These are phyloP conservation scores for Chesias legatella DNA, from an alignment of 2,888 invertebrate species.

Conservation along the genomic window DNA sequence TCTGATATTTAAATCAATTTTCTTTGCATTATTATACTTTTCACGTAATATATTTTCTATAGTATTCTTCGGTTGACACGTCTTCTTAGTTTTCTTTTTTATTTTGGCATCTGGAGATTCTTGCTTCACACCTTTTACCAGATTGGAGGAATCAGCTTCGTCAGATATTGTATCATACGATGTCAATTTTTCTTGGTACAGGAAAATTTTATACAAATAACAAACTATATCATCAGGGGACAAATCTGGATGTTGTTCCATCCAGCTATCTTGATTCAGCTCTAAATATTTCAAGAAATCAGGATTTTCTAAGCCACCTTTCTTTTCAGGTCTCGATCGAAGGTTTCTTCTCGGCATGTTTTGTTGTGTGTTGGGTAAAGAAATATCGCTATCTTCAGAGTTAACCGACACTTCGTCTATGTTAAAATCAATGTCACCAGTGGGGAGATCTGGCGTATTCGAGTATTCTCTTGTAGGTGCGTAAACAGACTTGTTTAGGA, in stretches of 20 bases:
- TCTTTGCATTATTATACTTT: constrained; percentile 13
- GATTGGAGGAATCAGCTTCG: not conserved
- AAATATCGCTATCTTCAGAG: constrained; percentile 41
- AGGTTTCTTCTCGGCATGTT: constrained; percentile 36
- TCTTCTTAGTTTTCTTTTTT: constrained; percentile 12
- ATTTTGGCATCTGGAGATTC: constrained; percentile 2
- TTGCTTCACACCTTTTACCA: constrained; percentile 6
- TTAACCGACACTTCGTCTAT: constrained; percentile 34
- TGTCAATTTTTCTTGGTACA: constrained; percentile 45
- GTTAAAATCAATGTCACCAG: constrained; percentile 31
- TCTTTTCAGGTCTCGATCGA: constrained; percentile 28
- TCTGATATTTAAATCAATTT: constrained; percentile 36
- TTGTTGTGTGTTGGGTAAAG: constrained; percentile 18
- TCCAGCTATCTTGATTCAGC: constrained; percentile 65
- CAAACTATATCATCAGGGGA: constrained; percentile 64
- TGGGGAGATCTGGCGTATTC: constrained; percentile 15
- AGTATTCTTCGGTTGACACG: constrained; percentile 21
- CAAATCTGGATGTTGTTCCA: constrained; percentile 76
- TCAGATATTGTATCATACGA: constrained; percentile 33
- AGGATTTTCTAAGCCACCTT: constrained; percentile 41
- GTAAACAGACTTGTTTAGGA: constrained; percentile 17
- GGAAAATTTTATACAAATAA: constrained; percentile 76
- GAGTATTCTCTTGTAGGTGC: constrained; percentile 4
- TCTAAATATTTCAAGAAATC: constrained; percentile 76
- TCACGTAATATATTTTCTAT: constrained; percentile 19